Percentiles rank a stretch among this genome's conserved stretches.
Conservation (phyloP, 2,797 vertebrate species). For the Aphelocoma californica region DNA sequence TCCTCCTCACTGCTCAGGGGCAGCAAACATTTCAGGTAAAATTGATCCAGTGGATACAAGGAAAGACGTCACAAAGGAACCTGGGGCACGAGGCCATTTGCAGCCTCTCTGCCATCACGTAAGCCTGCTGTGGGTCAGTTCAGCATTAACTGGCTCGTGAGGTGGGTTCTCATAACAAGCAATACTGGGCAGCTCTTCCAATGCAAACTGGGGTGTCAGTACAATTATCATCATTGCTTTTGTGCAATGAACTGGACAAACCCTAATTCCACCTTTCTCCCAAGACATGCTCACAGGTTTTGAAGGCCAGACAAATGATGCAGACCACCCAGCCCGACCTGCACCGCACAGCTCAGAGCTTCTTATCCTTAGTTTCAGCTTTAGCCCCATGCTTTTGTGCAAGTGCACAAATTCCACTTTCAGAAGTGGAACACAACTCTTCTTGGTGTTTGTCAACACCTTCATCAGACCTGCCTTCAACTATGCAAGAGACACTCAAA, state of each 20-base stretch:
- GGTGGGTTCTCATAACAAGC: background rate
- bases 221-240: background rate
- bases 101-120: background rate
- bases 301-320: background rate
- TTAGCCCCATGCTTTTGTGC: background rate
- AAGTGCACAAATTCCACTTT: background rate
- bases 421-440: background rate
- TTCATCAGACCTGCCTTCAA: background rate
- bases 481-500: background rate
- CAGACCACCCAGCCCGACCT: background rate
- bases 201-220: background rate
- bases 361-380: background rate
- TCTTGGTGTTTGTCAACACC: background rate
- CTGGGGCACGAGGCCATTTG: rapidly evolving
- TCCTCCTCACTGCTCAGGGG: constrained; percentile 75
- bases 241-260: background rate
- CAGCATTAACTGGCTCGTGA: background rate
- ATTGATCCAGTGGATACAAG: constrained; percentile 51
- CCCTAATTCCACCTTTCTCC: background rate
- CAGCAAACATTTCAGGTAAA: constrained; percentile 83
- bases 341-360: background rate
- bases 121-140: background rate
- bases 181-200: background rate
- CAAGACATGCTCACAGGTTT: background rate
- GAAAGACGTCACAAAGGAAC: background rate